Evolutionary conservation across 2,113 vertebrate genomes (phyloP), one percentile per base, ranked within the genome.

Genomic region (Chascanopsetta lugubris): DNA sequence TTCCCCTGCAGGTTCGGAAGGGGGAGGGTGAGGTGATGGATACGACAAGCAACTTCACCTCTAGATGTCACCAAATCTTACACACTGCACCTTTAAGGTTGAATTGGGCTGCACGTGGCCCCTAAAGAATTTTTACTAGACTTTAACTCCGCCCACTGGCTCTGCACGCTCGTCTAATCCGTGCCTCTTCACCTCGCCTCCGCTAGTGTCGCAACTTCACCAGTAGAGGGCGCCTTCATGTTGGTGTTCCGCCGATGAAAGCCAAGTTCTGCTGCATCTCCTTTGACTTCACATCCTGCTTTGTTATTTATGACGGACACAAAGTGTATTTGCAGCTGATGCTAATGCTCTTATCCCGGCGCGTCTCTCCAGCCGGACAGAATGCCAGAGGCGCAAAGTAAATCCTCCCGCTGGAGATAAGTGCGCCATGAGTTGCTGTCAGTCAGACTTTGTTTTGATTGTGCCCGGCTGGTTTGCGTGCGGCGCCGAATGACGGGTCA

Each of bases 401-500:
- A 42, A 63, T 60, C 61, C 43, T 61, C 7, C 13, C 21, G 18
- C 30, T 22, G 42, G 36, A 68, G 43, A 61, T 49, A 46, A 48
- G 22, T 17, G 10, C 6, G 18, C 29, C 36, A 34, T 49, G 27
- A 57, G 30, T 58, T 57, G 30, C 42, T 53, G 58, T 56, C 36
- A 34, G 54, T 63, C 71, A 63, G 21, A 60, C 54, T 26, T 46
- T 59, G 56, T 20, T 78, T 71, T 62, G n/a, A 49, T 45, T 50
- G 8, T 34, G 55, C 34, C n/a, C 10, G 25, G 30, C 18, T 47
- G 1, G 24, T 56, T 67, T 55, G 42, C n/a, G n/a, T 55, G 48
- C 9, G 21, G 22, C 20, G 24, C 30, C 13, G 15, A 54, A 49
- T 47, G 20, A 48, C 55, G 47, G 22, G 69, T 60, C 67, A 62